Base-by-base conservation (phyloP, 2,113 vertebrate genomes). In the Ammodytes marinus region DNA sequence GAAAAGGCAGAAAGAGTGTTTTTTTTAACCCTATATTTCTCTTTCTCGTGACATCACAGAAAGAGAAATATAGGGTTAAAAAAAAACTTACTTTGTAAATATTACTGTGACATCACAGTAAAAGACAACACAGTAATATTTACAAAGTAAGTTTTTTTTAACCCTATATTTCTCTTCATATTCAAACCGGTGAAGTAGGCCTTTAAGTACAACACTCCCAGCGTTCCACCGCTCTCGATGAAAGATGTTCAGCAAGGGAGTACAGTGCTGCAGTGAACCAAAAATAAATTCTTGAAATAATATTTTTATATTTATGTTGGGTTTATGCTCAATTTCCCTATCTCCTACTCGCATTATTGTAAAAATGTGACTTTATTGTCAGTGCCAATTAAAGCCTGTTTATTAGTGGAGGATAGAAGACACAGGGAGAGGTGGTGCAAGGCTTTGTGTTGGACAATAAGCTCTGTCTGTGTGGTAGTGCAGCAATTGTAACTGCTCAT, bases 381-480 rank as follows among this genome's bases (percentile, higher is more conserved):
- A 13, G 4, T 17, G 35, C 53, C 13, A 13, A n/a, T 61, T 13
- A 43, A 45, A 37, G 39, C 12, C 66, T 15, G 27, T 19, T 5
- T 8, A 14, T 9, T 7, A 39, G 39, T n/a, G 4, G 60, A 35
- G 53, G 8, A 35, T 45, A 42, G 66, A 1, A 43, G 49, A 63
- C 19, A 5, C 2, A 2, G 12, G 8, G 11, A 2, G 43, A n/a
- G 40, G 35, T 2, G n/a, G 19, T 17, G 39, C n/a, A 64, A 8
- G 57, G 11, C 45, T 52, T 70, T 55, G 40, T 69, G 46, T 40
- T 9, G 17, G 35, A 50, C 64, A 77, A 52, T 69, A 60, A 47
- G 58, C 50, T 49, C 43, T 63, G 49, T 61, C 19, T 39, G 39
- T n/a, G 19, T 17, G 37, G 0, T n/a, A 37, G 4, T 46, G 27